Percentiles rank a stretch among this genome's conserved stretches.
phyloP scores from a whole-genome alignment of 2,113 vertebrate species.

The Pogonocichla stellata region DNA sequence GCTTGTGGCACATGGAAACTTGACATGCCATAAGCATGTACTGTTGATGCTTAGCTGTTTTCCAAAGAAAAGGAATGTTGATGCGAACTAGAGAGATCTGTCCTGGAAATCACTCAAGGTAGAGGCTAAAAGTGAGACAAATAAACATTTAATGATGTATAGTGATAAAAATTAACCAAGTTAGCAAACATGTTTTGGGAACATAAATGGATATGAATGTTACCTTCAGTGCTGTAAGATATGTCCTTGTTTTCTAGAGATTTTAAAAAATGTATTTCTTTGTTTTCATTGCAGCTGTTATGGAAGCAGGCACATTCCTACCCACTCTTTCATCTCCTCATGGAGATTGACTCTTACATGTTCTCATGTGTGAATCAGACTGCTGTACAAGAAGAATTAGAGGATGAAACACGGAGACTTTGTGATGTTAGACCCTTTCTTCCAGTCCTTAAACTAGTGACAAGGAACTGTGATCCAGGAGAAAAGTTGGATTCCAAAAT shows the following conservation, averaged over 20 bases:
- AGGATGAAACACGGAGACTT: slow-evolving; percentile 91
- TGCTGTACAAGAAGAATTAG: slow-evolving; percentile 94
- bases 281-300: slow-evolving; percentile 81
- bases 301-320: slow-evolving; percentile 94
- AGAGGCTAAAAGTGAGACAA: not conserved
- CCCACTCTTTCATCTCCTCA: slow-evolving; percentile 89
- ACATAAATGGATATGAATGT: not conserved
- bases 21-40: not conserved
- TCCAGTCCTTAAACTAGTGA: slow-evolving; percentile 92
- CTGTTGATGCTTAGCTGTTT: not conserved
- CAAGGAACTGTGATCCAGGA: slow-evolving; percentile 89
- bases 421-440: slow-evolving; percentile 95
- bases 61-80: not conserved
- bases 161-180: not conserved
- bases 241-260: not conserved
- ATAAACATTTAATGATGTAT: not conserved
- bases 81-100: not conserved
- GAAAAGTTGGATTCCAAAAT: slow-evolving; percentile 97
- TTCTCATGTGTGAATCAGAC: slow-evolving; percentile 97
- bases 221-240: not conserved
- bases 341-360: slow-evolving; percentile 96
- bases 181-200: not conserved
- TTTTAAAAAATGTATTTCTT: not conserved
- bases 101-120: not conserved
- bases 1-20: not conserved